Base-by-base conservation (phyloP, 2,113 vertebrate species). In the Eurypyga helias region DNA sequence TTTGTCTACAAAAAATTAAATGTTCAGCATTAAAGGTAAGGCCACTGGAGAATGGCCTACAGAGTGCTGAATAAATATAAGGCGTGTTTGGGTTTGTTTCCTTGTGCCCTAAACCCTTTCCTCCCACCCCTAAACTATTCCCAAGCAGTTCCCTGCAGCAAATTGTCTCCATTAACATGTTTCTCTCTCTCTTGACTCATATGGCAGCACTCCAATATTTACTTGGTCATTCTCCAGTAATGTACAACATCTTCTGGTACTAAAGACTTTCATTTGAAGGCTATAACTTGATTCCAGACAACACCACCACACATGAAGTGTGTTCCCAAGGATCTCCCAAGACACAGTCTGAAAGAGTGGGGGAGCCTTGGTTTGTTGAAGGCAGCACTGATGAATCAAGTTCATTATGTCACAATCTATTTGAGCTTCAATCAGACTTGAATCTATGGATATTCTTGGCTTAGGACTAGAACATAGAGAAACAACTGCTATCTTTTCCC, bases 181-280 rank as follows among this genome's bases (percentile, higher is more conserved):
- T 94, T 95, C 45, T 82, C 18, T 86, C 48, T 87, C 75, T 90
- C 81, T 84, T 83, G 36, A 66, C 46, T 93, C 73, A 73, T 12
- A 38, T 86, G 95, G 88, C 92, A 90, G 33, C 21, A 21, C 43
- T 96, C 90, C 92, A 93, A 21, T 88, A 86, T 96, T 90, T 93
- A 81, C 77, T 93, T 70, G 88, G 72, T 96, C 91, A 90, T 71
- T 83, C 90, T 97, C 88, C 89, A 94, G 65, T 70, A 93, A 36
- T 75, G 23, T 48, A 34, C 25, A 94, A 51, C 14, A 25, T 70
- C 70, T 88, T 94, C 43, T 94, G 70, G n/a, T 93, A 33, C 43
- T 83, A 36, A 83, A 80, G 54, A 17, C 66, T 78, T 94, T 61
- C 25, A 78, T 78, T 93, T 60, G 81, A 95, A 83, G 26, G 62